phyloP scores from a whole-genome alignment of 2,797 vertebrate species.

The Borostomias antarcticus region DNA sequence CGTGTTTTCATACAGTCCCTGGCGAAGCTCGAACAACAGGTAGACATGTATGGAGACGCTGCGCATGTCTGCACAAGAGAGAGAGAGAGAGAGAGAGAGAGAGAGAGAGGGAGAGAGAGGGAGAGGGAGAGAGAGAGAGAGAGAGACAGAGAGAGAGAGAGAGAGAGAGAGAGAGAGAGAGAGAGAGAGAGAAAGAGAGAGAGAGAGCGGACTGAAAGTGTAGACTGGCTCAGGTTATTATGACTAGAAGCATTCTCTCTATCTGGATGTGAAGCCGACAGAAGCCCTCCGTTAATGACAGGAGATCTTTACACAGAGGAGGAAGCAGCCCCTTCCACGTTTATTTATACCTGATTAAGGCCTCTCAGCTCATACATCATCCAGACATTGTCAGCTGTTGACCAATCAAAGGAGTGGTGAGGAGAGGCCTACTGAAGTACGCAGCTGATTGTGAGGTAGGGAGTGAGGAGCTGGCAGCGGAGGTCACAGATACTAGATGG shows the following conservation, averaged over 20 bases:
- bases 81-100: constrained; percentile 31
- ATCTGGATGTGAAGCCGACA: neutral
- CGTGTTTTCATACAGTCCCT: constrained; percentile 48
- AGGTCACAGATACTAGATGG: too few relatives aligned
- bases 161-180: neutral
- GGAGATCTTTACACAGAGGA: constrained; percentile 4
- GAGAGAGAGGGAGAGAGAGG: constrained; percentile 1
- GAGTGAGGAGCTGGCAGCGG: constrained; percentile 3
- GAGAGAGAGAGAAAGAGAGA: neutral
- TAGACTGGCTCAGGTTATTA: neutral
- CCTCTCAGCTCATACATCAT: constrained; percentile 19
- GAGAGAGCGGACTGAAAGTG: neutral
- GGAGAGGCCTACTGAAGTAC: neutral
- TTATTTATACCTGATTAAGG: constrained; percentile 33
- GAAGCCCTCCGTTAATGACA: constrained; percentile 26
- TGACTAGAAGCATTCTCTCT: neutral
- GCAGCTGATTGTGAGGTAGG: neutral
- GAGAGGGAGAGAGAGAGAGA: neutral
- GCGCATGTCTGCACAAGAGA: constrained; percentile 15
- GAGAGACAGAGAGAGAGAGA: neutral
- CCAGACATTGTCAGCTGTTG: constrained; percentile 12
- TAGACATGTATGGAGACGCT: constrained; percentile 4
- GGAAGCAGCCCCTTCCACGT: neutral
- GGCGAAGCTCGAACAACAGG: constrained; percentile 16
- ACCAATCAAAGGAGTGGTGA: constrained; percentile 24